phyloP scores from a whole-genome alignment of 2,888 invertebrate genomes.

The Tenthredo mesomela region DNA sequence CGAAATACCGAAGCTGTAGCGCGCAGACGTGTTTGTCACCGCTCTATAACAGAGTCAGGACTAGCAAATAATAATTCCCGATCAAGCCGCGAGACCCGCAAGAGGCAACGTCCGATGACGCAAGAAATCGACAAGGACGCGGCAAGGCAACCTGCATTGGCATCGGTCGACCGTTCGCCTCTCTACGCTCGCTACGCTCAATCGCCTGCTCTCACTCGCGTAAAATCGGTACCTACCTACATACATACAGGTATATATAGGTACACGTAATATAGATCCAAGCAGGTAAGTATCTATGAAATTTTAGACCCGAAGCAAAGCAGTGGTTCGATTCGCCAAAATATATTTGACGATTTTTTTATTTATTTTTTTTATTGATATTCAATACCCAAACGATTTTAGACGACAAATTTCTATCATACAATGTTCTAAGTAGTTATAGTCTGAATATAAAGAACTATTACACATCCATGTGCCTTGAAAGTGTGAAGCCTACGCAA shows the following conservation, averaged over 20 bases:
- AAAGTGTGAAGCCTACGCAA: slow-evolving; percentile 19
- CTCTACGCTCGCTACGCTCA: slow-evolving; percentile 23
- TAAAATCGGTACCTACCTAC: slow-evolving; percentile 18
- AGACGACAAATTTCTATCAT: neutral
- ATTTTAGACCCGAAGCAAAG: neutral
- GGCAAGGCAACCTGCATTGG: slow-evolving; percentile 66
- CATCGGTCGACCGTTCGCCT: slow-evolving; percentile 57
- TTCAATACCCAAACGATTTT: neutral
- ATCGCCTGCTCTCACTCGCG: slow-evolving; percentile 35
- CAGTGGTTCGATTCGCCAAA: neutral
- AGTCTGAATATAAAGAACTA: neutral
- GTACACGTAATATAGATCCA: neutral
- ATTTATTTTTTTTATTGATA: no score
- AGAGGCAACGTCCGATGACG: slow-evolving; percentile 59
- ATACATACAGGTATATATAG: neutral
- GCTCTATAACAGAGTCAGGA: neutral
- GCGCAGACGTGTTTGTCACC: slow-evolving; percentile 7
- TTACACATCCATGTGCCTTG: neutral
- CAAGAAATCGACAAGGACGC: slow-evolving; percentile 67
- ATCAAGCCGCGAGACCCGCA: neutral
- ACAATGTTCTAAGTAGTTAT: neutral
- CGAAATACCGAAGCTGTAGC: neutral
- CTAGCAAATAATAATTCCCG: slow-evolving; percentile 37
- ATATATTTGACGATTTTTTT: neutral
- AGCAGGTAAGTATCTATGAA: neutral